A percentile compares a stretch with the other conserved stretches of the same genome.
Conservation (phyloP, 2,113 vertebrate species). For the Eubucco bourcierii region DNA sequence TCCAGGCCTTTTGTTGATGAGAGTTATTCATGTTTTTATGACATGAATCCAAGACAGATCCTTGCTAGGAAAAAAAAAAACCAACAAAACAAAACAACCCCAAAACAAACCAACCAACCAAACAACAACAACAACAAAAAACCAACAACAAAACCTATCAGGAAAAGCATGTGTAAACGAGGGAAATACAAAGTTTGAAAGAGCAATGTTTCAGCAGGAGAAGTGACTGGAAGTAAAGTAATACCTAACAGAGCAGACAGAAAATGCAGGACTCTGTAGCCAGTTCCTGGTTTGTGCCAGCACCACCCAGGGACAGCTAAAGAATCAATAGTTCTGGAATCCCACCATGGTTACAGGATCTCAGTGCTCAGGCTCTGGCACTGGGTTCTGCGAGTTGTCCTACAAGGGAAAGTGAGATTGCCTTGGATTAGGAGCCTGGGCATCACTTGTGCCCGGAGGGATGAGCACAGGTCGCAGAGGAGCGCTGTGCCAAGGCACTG, state of each 20-base stretch:
- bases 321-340: background rate
- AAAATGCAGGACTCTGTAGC: background rate
- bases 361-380: background rate
- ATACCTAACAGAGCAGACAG: background rate
- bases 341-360: background rate
- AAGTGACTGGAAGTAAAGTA: background rate
- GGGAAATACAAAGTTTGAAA: background rate
- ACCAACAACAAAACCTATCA: background rate
- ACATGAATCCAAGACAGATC: background rate
- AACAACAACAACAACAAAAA: too few relatives aligned
- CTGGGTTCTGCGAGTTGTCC: background rate
- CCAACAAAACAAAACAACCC: too few relatives aligned
- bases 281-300: background rate
- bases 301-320: background rate
- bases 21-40: background rate
- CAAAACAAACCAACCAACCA: too few relatives aligned
- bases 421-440: background rate
- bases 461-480: background rate
- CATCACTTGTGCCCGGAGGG: background rate
- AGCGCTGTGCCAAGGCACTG: background rate
- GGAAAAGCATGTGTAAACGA: background rate
- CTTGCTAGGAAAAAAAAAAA: background rate
- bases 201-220: background rate
- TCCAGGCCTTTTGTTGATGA: background rate
- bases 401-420: background rate